A percentile compares a stretch with the other conserved stretches of the same genome.
Evolutionary conservation across 2,113 vertebrate species (phyloP).

Genomic region (Platichthys stellatus): DNA sequence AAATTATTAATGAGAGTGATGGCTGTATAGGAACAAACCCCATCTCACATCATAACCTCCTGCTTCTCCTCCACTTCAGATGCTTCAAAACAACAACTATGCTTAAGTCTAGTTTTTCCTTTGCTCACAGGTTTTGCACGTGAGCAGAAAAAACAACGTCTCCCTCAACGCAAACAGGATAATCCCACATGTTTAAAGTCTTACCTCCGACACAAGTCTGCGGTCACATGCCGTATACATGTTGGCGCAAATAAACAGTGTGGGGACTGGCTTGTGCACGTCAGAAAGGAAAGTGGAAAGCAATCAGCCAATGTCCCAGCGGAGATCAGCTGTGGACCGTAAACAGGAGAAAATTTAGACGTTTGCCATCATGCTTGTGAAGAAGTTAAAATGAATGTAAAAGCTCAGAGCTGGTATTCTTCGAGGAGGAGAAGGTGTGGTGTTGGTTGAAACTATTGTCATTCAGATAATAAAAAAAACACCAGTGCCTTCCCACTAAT

Average conservation of each 20-base stretch:
- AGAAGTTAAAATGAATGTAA: constrained; percentile 27
- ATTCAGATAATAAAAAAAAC: constrained; percentile 57
- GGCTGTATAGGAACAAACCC: no score
- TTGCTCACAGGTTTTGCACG: constrained; percentile 30
- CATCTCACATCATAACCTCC: not conserved
- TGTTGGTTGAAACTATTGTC: constrained; percentile 60
- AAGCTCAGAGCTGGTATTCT: constrained; percentile 57
- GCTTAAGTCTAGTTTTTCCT: not conserved
- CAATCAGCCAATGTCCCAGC: constrained; percentile 21
- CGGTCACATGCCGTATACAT: constrained; percentile 43
- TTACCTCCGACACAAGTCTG: constrained; percentile 52
- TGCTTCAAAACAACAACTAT: not conserved
- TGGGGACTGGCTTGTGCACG: constrained; percentile 13
- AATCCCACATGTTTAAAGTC: constrained; percentile 65
- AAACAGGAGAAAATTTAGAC: constrained; percentile 38
- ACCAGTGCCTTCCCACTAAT: not conserved
- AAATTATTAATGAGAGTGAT: no score
- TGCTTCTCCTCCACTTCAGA: not conserved
- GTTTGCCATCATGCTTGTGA: constrained; percentile 37
- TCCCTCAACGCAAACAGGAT: constrained; percentile 53
- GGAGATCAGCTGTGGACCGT: constrained; percentile 47
- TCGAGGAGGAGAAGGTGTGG: constrained; percentile 16
- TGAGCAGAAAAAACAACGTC: constrained; percentile 41
- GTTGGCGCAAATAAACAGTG: not conserved
- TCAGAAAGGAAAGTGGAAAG: constrained; percentile 28